A percentile compares a stretch with the other conserved stretches of the same genome.
Evolutionary conservation across 2,888 invertebrate genomes (phyloP).

Genomic region (Amphiduros pacificus): DNA sequence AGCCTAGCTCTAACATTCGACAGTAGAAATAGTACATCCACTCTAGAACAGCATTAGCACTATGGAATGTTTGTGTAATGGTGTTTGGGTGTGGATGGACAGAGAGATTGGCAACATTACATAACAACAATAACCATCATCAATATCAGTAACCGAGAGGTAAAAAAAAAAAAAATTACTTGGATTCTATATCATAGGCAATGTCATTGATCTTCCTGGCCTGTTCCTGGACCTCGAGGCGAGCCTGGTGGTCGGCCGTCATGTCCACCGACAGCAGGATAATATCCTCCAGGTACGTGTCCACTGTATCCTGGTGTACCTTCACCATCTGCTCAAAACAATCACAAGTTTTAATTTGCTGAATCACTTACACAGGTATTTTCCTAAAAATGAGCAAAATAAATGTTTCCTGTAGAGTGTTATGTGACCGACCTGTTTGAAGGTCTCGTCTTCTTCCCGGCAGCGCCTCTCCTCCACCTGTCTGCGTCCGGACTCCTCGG

Average conservation of each 20-base stretch:
- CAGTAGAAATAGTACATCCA: too few species aligned
- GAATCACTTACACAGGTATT: background rate
- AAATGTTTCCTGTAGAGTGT: background rate
- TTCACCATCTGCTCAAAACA: background rate
- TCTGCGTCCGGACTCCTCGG: slow-evolving; percentile 76
- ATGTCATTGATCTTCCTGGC: slow-evolving; percentile 67
- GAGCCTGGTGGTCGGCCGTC: slow-evolving; percentile 65
- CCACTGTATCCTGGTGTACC: slow-evolving; percentile 67
- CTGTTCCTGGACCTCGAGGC: slow-evolving; percentile 63
- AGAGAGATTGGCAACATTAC: background rate
- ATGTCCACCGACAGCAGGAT: slow-evolving; percentile 68
- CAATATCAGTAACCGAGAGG: background rate
- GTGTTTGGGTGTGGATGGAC: background rate
- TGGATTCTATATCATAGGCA: slow-evolving; percentile 60
- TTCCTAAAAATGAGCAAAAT: background rate
- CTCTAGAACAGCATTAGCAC: too few species aligned
- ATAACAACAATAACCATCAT: too few species aligned
- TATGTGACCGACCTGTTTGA: slow-evolving; percentile 65
- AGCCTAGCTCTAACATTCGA: too few species aligned
- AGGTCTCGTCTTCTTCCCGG: slow-evolving; percentile 78
- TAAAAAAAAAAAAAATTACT: slow-evolving; percentile 35
- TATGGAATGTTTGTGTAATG: background rate
- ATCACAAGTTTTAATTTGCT: background rate
- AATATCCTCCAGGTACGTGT: slow-evolving; percentile 69
- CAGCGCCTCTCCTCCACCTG: slow-evolving; percentile 76